A percentile compares a stretch with the other conserved stretches of the same genome.
These are phyloP conservation scores for Dascyllus trimaculatus DNA, from an alignment of 2,113 vertebrate species.

Conservation along the genomic window DNA sequence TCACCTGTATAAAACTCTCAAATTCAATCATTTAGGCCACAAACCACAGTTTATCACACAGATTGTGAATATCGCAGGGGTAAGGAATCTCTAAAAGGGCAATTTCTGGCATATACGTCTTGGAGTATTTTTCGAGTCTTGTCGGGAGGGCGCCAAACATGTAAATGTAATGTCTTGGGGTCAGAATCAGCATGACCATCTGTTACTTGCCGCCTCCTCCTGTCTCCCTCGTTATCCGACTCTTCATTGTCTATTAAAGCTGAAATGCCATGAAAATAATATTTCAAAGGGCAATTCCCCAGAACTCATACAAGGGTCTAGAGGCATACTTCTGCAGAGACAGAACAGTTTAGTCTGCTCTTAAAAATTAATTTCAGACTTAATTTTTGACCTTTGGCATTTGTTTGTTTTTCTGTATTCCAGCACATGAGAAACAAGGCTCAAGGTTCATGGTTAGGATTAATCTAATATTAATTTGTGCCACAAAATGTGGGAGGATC, in stretches of 20 bases:
- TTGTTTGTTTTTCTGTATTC: not conserved
- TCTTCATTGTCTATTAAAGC: slow-evolving; percentile 36
- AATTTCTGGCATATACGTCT: slow-evolving; percentile 29
- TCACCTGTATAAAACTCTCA: not conserved
- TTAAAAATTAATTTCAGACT: not conserved
- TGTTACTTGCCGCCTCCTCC: slow-evolving; percentile 18
- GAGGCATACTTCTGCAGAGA: not conserved
- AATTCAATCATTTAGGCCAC: not conserved
- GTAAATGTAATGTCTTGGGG: slow-evolving; percentile 48
- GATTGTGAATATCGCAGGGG: not conserved
- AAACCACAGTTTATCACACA: not conserved
- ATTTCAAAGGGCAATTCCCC: slow-evolving; percentile 31
- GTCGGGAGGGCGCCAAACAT: slow-evolving; percentile 35
- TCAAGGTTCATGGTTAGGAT: too few species aligned
- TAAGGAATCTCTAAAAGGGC: slow-evolving; percentile 4
- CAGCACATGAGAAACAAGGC: not conserved
- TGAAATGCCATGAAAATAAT: slow-evolving; percentile 45
- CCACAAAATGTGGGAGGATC: not conserved
- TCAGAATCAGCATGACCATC: slow-evolving; percentile 57
- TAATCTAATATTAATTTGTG: too few species aligned
- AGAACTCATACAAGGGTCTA: not conserved
- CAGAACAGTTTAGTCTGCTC: not conserved
- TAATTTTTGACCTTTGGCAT: not conserved
- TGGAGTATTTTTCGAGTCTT: slow-evolving; percentile 4
- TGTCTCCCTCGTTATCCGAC: slow-evolving; percentile 14